Percentiles rank a stretch among this genome's conserved stretches.
These are phyloP conservation scores for Spinibarbus caldwelli DNA, from an alignment of 2,797 vertebrate genomes.

Conservation along the genomic window DNA sequence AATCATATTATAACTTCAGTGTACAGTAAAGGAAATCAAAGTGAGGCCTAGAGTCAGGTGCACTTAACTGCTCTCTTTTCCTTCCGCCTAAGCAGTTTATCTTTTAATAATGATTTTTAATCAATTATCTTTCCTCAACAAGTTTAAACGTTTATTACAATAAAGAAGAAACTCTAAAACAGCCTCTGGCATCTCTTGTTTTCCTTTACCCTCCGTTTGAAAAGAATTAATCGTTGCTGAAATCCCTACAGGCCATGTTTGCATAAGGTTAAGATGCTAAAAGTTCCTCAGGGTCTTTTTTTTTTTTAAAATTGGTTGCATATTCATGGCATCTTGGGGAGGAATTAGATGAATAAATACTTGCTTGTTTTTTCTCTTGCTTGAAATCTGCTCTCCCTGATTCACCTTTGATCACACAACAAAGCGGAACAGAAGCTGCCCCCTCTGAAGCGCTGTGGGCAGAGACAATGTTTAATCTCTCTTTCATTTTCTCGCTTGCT, in stretches of 20 bases:
- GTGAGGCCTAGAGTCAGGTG: background rate
- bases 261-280: slow-evolving; percentile 41
- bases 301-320: background rate
- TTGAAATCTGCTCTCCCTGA: slow-evolving; percentile 16
- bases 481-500: slow-evolving; percentile 34
- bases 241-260: slow-evolving; percentile 32
- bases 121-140: slow-evolving; percentile 29
- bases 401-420: slow-evolving; percentile 47
- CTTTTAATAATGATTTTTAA: too few relatives aligned
- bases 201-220: slow-evolving; percentile 14
- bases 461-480: slow-evolving; percentile 39
- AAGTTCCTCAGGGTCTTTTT: background rate
- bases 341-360: slow-evolving; percentile 30
- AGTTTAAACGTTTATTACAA: slow-evolving; percentile 35
- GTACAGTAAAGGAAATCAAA: background rate
- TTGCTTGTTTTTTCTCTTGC: background rate
- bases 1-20: background rate
- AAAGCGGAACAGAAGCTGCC: slow-evolving; percentile 25
- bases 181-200: slow-evolving; percentile 41
- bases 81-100: background rate
- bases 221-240: slow-evolving; percentile 22
- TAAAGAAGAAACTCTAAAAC: slow-evolving; percentile 28
- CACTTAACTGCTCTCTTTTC: background rate
- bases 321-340: slow-evolving; percentile 29
- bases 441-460: slow-evolving; percentile 22